Conservation (phyloP, 2,797 vertebrate genomes). For the Alcedo quadribrachys region DNA sequence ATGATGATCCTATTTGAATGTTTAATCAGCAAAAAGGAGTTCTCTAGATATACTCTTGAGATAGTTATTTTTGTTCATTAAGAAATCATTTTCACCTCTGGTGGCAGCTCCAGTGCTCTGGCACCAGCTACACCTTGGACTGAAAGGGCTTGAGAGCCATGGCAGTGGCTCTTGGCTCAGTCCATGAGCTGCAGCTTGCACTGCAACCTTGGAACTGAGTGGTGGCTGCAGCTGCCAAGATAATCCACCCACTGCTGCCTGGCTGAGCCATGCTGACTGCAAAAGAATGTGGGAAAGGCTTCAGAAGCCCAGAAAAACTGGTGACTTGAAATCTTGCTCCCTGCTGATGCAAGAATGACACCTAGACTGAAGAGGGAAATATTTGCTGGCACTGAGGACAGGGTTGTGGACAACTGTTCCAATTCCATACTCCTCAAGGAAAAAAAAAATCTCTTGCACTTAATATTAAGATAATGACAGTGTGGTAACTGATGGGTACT, state of each 20-base stretch:
- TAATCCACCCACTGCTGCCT: conserved; percentile 37
- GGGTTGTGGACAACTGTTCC: not conserved
- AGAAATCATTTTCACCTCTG: not conserved
- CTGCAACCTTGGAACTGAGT: not conserved
- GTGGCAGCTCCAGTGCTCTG: not conserved
- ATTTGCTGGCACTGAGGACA: not conserved
- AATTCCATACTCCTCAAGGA: not conserved
- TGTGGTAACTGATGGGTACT: not conserved
- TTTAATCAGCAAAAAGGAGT: not conserved
- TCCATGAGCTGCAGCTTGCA: not conserved
- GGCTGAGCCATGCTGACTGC: not conserved
- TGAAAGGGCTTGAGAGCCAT: not conserved
- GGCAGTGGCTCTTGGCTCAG: not conserved
- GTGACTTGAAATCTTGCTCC: not conserved
- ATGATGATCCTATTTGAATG: not conserved
- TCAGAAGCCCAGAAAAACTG: not conserved
- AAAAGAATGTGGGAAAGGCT: conserved; percentile 40
- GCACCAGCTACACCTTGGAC: not conserved
- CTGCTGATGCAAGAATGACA: not conserved
- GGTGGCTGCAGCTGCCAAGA: conserved; percentile 18
- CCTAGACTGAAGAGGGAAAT: not conserved
- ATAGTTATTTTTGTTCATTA: not conserved
- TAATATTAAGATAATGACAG: not conserved
- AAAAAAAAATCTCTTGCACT: not conserved
- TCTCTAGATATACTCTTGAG: not conserved